These are phyloP conservation scores for human (Homo sapiens) DNA, from an alignment of 2,113 vertebrate genomes.

Conservation along the genomic window DNA sequence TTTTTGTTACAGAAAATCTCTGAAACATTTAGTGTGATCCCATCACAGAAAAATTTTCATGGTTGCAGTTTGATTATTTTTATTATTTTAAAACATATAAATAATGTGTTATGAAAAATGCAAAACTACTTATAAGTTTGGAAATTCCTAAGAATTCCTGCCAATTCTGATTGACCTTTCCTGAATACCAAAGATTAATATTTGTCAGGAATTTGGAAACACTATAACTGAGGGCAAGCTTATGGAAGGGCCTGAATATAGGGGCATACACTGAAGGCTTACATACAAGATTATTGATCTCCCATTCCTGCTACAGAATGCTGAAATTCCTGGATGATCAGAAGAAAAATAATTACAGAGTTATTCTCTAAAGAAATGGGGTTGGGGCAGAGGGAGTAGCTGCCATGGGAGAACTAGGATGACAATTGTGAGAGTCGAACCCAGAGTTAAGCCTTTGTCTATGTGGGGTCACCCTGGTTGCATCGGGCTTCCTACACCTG, in stretches of 20 bases:
- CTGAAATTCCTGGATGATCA: neutral
- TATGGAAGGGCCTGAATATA: neutral
- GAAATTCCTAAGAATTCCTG: neutral
- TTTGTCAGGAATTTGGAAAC: neutral
- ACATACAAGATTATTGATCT: neutral
- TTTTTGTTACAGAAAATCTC: neutral
- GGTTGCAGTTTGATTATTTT: neutral
- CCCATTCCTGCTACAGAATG: neutral
- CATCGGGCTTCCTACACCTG: neutral
- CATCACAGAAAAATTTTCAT: neutral
- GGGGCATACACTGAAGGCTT: neutral
- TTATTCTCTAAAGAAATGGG: neutral
- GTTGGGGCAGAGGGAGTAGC: rapidly evolving
- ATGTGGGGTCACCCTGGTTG: neutral
- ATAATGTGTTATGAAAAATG: neutral
- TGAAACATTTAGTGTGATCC: neutral
- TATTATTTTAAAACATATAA: neutral
- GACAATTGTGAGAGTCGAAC: neutral
- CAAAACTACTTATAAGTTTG: neutral
- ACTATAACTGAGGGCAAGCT: neutral
- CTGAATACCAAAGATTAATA: neutral
- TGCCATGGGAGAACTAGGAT: neutral
- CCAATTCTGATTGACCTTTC: neutral
- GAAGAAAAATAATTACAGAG: neutral
- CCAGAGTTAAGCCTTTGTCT: neutral